Evolutionary conservation across 1,140 invertebrate species (phyloP).

Genomic region (Micrasema longulum): DNA sequence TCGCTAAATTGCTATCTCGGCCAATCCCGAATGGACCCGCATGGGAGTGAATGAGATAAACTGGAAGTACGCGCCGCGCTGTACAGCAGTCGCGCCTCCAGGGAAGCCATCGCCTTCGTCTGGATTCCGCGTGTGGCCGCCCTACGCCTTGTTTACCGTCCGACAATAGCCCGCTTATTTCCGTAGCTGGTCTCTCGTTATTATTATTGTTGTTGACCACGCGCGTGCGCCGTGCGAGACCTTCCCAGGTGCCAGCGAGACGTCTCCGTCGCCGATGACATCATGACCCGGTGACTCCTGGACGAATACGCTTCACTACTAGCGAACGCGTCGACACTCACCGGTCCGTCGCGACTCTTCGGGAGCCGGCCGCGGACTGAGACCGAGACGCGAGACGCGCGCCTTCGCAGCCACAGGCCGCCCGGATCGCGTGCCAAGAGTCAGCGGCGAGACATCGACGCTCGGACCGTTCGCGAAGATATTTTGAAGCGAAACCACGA

Average conservation of each 20-base stretch:
- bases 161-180: constrained; percentile 17
- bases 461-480: too few species aligned
- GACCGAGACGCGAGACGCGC: too few species aligned
- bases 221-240: constrained; percentile 7
- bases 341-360: not conserved
- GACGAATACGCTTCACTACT: too few species aligned
- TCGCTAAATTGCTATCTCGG: too few species aligned
- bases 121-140: constrained; percentile 3
- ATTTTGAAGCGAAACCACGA: too few species aligned
- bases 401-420: too few species aligned
- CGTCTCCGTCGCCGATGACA: constrained; percentile 12
- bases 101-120: too few species aligned
- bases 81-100: too few species aligned
- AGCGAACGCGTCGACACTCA: not conserved
- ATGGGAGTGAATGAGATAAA: too few species aligned
- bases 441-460: too few species aligned
- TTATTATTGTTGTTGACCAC: constrained; percentile 16
- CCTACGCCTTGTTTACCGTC: constrained; percentile 19
- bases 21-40: too few species aligned
- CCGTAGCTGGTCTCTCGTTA: not conserved
- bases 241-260: constrained; percentile 23
- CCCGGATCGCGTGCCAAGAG: too few species aligned
- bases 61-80: not conserved
- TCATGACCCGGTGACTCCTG: constrained; percentile 21
- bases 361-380: not conserved